Conservation (phyloP, 2,113 vertebrate genomes). For the Pithys albifrons region DNA sequence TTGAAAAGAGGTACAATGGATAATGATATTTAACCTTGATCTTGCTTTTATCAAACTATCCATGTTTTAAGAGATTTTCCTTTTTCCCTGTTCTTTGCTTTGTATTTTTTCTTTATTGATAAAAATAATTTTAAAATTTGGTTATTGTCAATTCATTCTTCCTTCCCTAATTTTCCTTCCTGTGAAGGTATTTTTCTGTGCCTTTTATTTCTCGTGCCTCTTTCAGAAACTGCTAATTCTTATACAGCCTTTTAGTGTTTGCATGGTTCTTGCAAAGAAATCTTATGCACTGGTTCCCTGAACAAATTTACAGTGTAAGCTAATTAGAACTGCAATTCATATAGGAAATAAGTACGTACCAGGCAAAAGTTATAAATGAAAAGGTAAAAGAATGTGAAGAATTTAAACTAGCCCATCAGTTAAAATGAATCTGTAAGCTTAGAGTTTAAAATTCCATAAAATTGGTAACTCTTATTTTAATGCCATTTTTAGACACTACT, state of each 20-base stretch:
- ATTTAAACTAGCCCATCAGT: slow-evolving; percentile 22
- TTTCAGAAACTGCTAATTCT: neutral
- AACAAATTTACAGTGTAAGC: neutral
- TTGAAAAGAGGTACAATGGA: neutral
- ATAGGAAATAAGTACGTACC: neutral
- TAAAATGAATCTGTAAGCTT: neutral
- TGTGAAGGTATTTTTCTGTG: neutral
- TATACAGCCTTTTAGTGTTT: neutral
- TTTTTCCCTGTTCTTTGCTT: neutral
- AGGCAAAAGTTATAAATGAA: neutral
- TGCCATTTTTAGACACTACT: neutral
- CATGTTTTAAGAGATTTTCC: neutral
- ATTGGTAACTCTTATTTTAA: neutral
- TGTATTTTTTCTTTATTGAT: neutral
- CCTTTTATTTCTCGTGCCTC: neutral
- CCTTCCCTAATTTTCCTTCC: neutral
- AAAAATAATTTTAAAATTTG: neutral
- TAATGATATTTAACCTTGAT: neutral
- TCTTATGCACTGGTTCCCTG: neutral
- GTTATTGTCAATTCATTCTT: neutral
- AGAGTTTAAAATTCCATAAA: neutral
- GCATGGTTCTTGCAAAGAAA: neutral
- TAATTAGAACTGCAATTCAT: neutral
- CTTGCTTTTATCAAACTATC: neutral
- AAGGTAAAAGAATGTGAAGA: slow-evolving; percentile 19